phyloP scores from a whole-genome alignment of 2,888 invertebrate species.

The Biston betularia region DNA sequence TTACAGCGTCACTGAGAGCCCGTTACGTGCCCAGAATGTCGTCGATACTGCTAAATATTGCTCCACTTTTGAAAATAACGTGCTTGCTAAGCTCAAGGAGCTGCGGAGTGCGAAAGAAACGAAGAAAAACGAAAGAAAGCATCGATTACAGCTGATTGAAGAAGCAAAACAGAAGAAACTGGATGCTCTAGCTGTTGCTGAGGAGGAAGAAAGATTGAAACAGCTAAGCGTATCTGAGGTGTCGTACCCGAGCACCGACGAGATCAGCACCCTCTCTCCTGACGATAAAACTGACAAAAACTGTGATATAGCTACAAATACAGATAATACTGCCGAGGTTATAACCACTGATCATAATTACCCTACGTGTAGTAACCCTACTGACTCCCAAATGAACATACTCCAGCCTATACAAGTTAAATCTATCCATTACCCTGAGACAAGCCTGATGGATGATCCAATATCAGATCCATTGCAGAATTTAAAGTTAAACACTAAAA shows the following conservation, averaged over 20 bases:
- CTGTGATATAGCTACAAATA: conserved; percentile 66
- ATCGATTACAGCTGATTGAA: conserved; percentile 86
- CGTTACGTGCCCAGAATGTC: conserved; percentile 70
- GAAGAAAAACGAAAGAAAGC: conserved; percentile 87
- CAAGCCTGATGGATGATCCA: conserved; percentile 77
- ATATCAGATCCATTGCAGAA: conserved; percentile 71
- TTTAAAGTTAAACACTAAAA: conserved; percentile 68
- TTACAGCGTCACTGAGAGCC: conserved; percentile 69
- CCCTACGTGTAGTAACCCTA: conserved; percentile 53
- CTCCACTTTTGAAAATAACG: conserved; percentile 89
- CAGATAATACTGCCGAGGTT: conserved; percentile 57
- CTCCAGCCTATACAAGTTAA: conserved; percentile 79
- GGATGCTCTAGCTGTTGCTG: conserved; percentile 80
- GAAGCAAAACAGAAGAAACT: conserved; percentile 84
- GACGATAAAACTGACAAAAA: conserved; percentile 76
- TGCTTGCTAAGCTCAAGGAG: conserved; percentile 90
- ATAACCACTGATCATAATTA: conserved; percentile 53
- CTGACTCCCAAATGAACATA: conserved; percentile 70
- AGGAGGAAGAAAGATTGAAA: conserved; percentile 83
- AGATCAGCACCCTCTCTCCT: conserved; percentile 83
- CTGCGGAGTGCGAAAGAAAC: conserved; percentile 89
- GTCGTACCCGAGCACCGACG: conserved; percentile 87
- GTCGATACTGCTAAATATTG: conserved; percentile 87
- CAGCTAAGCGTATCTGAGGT: conserved; percentile 86
- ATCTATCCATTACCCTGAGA: conserved; percentile 64